Percentiles rank a stretch among this genome's conserved stretches.
phyloP scores from a whole-genome alignment of 2,797 vertebrate species.

The Enteromius viviparus region DNA sequence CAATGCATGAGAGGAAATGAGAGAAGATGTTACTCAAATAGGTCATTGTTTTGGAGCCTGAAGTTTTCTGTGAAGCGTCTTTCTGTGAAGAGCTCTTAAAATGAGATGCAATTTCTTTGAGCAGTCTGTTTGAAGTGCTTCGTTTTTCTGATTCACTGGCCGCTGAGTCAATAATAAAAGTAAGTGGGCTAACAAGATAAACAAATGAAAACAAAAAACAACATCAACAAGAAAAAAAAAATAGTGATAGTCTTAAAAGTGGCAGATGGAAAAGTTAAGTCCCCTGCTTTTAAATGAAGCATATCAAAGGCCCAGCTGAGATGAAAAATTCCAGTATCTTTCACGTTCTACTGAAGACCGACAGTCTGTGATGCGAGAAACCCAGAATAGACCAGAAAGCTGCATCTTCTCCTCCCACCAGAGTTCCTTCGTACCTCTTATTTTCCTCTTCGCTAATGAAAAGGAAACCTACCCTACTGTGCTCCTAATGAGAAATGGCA shows the following conservation, averaged over 20 bases:
- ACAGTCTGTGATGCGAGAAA: conserved; percentile 69
- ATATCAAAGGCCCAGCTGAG: conserved; percentile 71
- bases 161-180: conserved; percentile 39
- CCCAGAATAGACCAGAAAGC: conserved; percentile 69
- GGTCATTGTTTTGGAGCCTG: conserved; percentile 19
- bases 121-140: conserved; percentile 45
- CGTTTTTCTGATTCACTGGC: conserved; percentile 40
- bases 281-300: conserved; percentile 75
- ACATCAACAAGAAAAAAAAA: not conserved
- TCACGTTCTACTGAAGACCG: conserved; percentile 69
- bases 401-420: conserved; percentile 49
- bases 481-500: conserved; percentile 76
- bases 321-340: conserved; percentile 68
- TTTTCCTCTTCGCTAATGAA: conserved; percentile 73
- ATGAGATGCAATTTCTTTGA: conserved; percentile 34
- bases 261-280: conserved; percentile 72
- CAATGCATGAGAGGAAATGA: conserved; percentile 19
- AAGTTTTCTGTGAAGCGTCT: conserved; percentile 18
- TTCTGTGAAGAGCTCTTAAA: conserved; percentile 34
- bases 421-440: conserved; percentile 53
- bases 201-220: conserved; percentile 32
- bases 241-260: conserved; percentile 57
- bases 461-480: conserved; percentile 70
- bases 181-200: conserved; percentile 43
- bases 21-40: conserved; percentile 22